Percentiles rank a stretch among this genome's conserved stretches.
Conservation (phyloP, 2,797 vertebrate species). For the Syngnathus rostellatus region DNA sequence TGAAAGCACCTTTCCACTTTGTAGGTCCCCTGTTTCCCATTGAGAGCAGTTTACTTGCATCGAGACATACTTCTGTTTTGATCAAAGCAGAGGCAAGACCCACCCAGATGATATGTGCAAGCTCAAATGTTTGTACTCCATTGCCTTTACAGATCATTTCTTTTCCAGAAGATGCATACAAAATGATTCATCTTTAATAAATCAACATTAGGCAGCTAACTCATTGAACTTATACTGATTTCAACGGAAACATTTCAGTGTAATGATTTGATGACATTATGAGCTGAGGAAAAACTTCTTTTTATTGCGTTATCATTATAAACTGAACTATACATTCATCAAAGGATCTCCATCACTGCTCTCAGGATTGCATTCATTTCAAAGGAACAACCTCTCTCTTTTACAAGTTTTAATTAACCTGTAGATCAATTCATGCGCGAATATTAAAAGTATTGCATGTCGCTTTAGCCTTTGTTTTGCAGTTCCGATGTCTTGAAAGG, state of each 20-base stretch:
- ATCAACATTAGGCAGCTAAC: not conserved
- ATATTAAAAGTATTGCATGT: not conserved
- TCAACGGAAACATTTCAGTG: not conserved
- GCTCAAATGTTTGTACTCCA: not conserved
- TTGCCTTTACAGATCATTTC: not conserved
- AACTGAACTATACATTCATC: not conserved
- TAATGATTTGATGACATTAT: not conserved
- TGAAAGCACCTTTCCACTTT: slow-evolving; percentile 48
- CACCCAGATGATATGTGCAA: not conserved
- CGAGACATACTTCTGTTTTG: slow-evolving; percentile 68
- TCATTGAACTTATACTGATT: not conserved
- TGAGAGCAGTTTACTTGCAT: slow-evolving; percentile 67
- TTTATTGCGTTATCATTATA: too few species aligned
- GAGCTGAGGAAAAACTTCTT: too few species aligned
- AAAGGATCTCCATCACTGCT: not conserved
- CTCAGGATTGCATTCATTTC: not conserved
- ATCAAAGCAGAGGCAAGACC: slow-evolving; percentile 65
- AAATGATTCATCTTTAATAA: not conserved
- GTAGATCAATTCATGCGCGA: not conserved
- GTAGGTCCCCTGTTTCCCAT: slow-evolving; percentile 69
- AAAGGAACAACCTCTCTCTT: not conserved
- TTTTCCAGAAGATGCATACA: not conserved
- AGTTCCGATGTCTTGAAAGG: not conserved
- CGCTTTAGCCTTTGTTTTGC: not conserved
- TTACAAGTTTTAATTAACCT: too few species aligned